phyloP scores from a whole-genome alignment of 2,888 invertebrate species.

The Lasius fuliginosus region DNA sequence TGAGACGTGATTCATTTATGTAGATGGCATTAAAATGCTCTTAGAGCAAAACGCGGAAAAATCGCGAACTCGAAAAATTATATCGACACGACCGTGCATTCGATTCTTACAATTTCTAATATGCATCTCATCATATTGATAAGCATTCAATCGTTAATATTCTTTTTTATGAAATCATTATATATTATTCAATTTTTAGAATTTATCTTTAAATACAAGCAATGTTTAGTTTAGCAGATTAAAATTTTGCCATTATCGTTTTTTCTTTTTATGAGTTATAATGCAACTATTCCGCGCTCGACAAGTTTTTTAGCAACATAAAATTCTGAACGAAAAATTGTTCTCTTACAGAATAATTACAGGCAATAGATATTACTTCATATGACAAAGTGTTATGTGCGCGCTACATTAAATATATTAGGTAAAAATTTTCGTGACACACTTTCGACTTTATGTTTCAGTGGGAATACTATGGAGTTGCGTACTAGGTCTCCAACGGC shows the following conservation, averaged over 20 bases:
- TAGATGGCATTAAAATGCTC: not conserved
- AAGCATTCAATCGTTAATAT: not conserved
- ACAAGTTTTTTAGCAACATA: not conserved
- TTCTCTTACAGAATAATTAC: not conserved
- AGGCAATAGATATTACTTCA: not conserved
- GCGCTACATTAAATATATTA: not conserved
- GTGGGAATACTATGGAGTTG: constrained; percentile 80
- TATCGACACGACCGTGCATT: not conserved
- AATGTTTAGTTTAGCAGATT: not conserved
- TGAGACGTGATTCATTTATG: not conserved
- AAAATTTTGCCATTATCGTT: not conserved
- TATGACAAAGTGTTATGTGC: not conserved
- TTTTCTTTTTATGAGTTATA: not conserved
- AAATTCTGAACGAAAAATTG: not conserved
- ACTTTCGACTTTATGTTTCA: constrained; percentile 63
- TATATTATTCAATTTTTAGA: not conserved
- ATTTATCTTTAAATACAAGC: not conserved
- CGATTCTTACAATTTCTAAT: not conserved
- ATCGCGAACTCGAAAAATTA: not conserved
- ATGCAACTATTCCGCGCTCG: not conserved
- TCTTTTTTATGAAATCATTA: not conserved
- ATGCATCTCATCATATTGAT: not conserved
- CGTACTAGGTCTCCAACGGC: constrained; percentile 84
- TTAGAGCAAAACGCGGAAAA: not conserved
- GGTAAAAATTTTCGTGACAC: not conserved